These are phyloP conservation scores for Syrrhaptes paradoxus DNA, from an alignment of 2,113 vertebrate species.

Conservation along the genomic window DNA sequence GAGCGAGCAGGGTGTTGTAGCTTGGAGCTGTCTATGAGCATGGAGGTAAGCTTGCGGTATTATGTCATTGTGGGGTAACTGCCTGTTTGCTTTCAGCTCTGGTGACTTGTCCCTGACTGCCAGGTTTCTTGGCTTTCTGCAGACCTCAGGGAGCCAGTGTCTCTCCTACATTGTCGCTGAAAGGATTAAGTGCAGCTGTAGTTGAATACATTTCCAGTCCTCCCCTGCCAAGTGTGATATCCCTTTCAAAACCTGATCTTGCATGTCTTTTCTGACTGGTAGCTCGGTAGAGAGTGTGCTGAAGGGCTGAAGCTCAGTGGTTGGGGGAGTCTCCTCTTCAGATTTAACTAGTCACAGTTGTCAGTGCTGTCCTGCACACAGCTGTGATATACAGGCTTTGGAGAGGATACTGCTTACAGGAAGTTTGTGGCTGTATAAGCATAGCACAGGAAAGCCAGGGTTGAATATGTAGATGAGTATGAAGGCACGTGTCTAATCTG, in stretches of 20 bases:
- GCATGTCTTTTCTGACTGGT: background rate
- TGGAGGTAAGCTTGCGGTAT: background rate
- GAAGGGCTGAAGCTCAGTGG: background rate
- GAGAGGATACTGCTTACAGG: background rate
- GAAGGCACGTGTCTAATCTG: background rate
- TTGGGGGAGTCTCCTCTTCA: background rate
- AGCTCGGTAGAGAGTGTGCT: background rate
- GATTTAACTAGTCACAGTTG: background rate
- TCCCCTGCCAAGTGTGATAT: background rate
- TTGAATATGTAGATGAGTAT: background rate
- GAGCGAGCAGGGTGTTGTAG: background rate
- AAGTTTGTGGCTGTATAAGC: background rate
- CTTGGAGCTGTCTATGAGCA: background rate
- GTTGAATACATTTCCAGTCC: background rate
- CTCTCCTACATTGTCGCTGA: fast-evolving
- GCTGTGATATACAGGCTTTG: background rate
- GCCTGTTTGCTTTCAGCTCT: background rate
- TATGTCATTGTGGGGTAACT: background rate
- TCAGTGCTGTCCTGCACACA: background rate
- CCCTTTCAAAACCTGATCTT: background rate
- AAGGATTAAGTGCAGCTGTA: background rate
- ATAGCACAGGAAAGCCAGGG: background rate
- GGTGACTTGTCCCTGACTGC: background rate
- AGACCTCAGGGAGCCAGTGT: background rate
- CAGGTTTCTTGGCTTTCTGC: background rate